Base-by-base conservation (phyloP, 2,888 invertebrate genomes). In the Apamea epomidion region DNA sequence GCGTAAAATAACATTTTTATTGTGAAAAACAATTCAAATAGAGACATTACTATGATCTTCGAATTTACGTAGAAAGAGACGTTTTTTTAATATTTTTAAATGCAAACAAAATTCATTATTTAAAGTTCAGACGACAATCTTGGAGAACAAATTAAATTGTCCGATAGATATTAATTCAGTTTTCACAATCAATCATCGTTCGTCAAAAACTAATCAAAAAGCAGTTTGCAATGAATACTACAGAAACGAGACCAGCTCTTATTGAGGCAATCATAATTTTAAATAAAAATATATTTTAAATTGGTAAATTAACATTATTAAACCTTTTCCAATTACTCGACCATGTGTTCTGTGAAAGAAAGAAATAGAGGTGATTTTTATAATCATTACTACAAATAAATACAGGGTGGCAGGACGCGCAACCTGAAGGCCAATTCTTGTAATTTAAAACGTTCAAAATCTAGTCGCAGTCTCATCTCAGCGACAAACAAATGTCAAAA, bases 291-390 rank as follows among this genome's bases (percentile, higher is more conserved):
- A 78, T 76, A 82, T 82, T 82, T 71, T 69, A 86, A 85, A 73
- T 78, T 78, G 74, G 69, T 68, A 54, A 87, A 74, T 87, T 70
- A 77, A 60, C 14, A 45, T 42, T 67, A 81, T 74, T 76, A 78
- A 78, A 78, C 60, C 65, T 64, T 80, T 84, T 77, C 73, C 81
- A 70, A 81, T 88, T 42, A 97, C 91, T 97, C 97, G 88, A 97
- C 97, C 96, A 97, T 97, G 91, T 97, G 97, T 82, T 97, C 97
- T 97, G 93, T 81, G 80, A 78, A 91, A 87, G 82, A 85, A 89
- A 86, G 75, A 70, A 79, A 54, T 7, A 2, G 29, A 4, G 1
- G 32, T 48, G 18, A 29, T 62, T 37, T 81, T 76, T 2, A 5
- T 25, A 14, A 1, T 25, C 2, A 32, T 8, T n/a, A n/a, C 12